phyloP scores from a whole-genome alignment of 2,797 vertebrate genomes.

The Karalla daura region DNA sequence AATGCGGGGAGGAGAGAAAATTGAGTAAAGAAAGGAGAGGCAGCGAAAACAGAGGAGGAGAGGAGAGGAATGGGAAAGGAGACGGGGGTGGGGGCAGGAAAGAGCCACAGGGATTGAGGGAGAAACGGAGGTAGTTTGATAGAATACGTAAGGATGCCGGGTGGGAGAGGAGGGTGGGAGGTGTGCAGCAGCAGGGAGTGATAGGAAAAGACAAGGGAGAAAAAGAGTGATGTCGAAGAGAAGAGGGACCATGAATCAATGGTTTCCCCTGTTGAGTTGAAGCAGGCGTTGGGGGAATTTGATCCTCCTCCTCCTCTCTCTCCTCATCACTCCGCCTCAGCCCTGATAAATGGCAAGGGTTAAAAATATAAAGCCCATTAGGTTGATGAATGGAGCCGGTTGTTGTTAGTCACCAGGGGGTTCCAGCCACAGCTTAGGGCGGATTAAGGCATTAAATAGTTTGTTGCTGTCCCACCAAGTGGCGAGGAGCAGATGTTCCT shows the following conservation, averaged over 20 bases:
- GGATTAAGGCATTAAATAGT: slow-evolving; percentile 85
- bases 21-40: slow-evolving; percentile 11
- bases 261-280: slow-evolving; percentile 67
- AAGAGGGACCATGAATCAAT: slow-evolving; percentile 79
- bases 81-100: slow-evolving; percentile 39
- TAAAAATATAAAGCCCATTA: slow-evolving; percentile 88
- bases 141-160: slow-evolving; percentile 57
- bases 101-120: slow-evolving; percentile 54
- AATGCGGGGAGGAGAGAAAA: slow-evolving; percentile 42
- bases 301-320: slow-evolving; percentile 62
- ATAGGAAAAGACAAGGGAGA: slow-evolving; percentile 65
- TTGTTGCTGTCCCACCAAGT: slow-evolving; percentile 69
- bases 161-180: slow-evolving; percentile 46
- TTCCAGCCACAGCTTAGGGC: slow-evolving; percentile 73
- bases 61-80: slow-evolving; percentile 13
- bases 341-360: slow-evolving; percentile 87
- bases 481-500: slow-evolving; percentile 65
- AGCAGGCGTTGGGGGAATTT: slow-evolving; percentile 71
- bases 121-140: slow-evolving; percentile 46
- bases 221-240: slow-evolving; percentile 71
- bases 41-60: background rate
- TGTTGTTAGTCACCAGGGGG: slow-evolving; percentile 80
- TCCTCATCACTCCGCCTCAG: slow-evolving; percentile 67
- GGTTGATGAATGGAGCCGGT: slow-evolving; percentile 82
- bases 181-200: slow-evolving; percentile 66